Evolutionary conservation across 2,113 vertebrate genomes (phyloP).

Genomic region (Mixornis gularis): DNA sequence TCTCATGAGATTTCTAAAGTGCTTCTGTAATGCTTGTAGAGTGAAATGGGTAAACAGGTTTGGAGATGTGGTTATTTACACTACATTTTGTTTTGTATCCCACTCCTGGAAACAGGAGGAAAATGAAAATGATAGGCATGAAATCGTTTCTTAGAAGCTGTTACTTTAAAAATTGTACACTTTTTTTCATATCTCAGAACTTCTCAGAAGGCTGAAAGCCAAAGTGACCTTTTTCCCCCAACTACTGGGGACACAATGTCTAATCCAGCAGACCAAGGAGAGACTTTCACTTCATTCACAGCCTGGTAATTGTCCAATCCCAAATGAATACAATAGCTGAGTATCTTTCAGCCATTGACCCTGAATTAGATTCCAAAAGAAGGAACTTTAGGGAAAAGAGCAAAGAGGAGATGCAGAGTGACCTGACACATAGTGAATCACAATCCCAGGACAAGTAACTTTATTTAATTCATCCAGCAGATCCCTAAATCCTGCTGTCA

Average conservation of each 20-base stretch:
- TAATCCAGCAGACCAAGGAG: background rate
- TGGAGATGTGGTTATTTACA: background rate
- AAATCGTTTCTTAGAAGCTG: background rate
- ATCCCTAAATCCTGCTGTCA: background rate
- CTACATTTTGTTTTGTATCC: background rate
- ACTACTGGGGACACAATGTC: background rate
- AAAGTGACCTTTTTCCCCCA: background rate
- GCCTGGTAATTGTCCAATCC: background rate
- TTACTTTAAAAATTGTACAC: background rate
- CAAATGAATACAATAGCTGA: background rate
- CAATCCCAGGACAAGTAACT: background rate
- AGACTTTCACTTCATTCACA: background rate
- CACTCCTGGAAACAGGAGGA: background rate
- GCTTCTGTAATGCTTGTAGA: background rate
- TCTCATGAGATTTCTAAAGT: background rate
- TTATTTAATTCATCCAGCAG: background rate
- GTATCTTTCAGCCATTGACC: background rate
- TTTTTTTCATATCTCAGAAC: background rate
- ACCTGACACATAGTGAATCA: background rate
- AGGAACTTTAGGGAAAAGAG: background rate
- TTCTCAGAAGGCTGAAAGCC: background rate
- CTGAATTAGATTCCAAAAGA: background rate
- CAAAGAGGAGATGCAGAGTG: background rate
- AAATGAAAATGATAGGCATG: background rate
- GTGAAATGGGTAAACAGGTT: background rate